Conservation (phyloP, 92 coral and sea anemone species). For the Ricordea florida region DNA sequence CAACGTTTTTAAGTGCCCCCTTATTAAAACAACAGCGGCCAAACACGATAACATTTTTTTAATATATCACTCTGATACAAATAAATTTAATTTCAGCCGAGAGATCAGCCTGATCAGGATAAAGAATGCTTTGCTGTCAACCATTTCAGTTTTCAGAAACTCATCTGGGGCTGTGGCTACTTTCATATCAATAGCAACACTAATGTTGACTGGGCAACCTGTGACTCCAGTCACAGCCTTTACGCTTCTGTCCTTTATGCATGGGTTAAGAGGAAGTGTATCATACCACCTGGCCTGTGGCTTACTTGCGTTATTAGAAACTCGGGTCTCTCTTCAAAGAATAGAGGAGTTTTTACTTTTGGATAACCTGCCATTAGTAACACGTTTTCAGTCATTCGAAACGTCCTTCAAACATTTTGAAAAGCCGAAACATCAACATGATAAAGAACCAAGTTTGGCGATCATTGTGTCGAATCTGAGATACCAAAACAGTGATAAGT, state of each 20-base stretch:
- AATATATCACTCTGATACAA: too few relatives aligned
- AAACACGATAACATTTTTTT: too few relatives aligned
- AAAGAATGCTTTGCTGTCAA: background rate
- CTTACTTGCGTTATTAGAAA: background rate
- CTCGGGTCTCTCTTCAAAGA: background rate
- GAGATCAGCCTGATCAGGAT: background rate
- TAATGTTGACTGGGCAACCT: background rate
- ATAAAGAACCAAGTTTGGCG: too few relatives aligned
- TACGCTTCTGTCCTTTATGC: background rate
- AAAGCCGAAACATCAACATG: too few relatives aligned
- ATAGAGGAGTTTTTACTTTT: background rate
- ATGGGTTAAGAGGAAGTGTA: background rate
- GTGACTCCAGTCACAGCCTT: background rate
- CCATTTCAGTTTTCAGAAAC: background rate
- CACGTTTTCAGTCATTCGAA: background rate
- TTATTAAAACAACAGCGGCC: too few relatives aligned
- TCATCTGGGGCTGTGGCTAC: background rate
- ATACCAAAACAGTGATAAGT: too few relatives aligned
- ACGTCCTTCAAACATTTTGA: background rate
- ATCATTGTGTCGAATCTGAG: too few relatives aligned
- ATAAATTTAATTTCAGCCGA: too few relatives aligned
- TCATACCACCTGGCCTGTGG: background rate
- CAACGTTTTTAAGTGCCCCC: too few relatives aligned
- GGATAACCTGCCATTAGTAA: background rate
- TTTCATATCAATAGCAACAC: background rate